Conservation (phyloP, 2,113 vertebrate genomes). For the Chitala chitala region DNA sequence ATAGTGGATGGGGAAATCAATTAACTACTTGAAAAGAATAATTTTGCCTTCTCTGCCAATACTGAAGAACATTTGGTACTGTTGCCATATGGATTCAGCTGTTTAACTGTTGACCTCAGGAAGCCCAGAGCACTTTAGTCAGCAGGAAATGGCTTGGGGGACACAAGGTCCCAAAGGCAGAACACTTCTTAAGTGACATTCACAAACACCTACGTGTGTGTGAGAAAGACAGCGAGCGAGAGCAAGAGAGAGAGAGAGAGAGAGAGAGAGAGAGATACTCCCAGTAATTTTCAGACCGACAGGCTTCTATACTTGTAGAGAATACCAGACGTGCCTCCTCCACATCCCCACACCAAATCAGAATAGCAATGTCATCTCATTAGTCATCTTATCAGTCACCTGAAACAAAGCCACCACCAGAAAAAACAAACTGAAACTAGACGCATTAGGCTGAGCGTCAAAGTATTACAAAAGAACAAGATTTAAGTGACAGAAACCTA, state of each 20-base stretch:
- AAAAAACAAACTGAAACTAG: neutral
- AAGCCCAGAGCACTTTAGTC: neutral
- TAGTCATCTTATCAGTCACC: no score
- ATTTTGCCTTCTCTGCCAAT: neutral
- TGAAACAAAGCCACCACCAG: no score
- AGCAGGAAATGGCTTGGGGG: neutral
- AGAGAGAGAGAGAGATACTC: neutral
- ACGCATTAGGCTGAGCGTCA: neutral
- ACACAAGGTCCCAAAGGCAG: neutral
- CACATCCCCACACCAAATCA: no score
- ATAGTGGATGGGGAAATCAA: neutral
- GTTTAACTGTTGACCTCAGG: conserved; percentile 1
- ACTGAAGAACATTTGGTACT: neutral
- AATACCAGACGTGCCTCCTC: no score
- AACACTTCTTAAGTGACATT: neutral
- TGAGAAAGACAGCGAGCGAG: neutral
- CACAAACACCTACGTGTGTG: neutral
- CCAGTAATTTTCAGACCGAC: neutral
- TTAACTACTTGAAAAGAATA: neutral
- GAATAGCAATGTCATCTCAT: no score
- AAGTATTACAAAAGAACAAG: no score
- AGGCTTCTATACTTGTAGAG: no score
- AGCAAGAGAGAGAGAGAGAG: no score
- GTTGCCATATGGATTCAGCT: neutral
- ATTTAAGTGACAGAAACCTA: neutral